Base-by-base conservation (phyloP, 2,113 vertebrate species). In the Lates calcarifer region DNA sequence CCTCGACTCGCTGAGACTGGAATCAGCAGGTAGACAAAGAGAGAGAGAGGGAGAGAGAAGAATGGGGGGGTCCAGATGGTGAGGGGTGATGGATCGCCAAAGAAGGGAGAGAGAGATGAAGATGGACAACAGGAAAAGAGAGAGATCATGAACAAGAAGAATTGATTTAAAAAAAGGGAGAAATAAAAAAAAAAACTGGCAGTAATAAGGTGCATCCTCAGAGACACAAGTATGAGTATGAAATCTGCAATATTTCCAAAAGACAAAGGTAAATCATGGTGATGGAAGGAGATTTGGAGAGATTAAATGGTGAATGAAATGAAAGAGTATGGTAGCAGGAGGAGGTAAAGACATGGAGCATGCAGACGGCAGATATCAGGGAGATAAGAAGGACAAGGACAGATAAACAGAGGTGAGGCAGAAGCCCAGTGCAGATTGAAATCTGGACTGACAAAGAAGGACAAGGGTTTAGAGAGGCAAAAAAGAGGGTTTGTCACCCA, bases 21-120 rank as follows among this genome's bases (percentile, higher is more conserved):
- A 83, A 88, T 72, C 72, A 88, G 85, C 84, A 92, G 92, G 88
- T 90, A 90, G 90, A 93, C 81, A 88, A 88, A 89, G 89, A 56
- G 82, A 53, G 68, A 63, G 35, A 53, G 69, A 64, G 39, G n/a
- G 73, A 35, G 75, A 67, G 69, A 60, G 70, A 64, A 31, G 68
- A 73, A 26, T 26, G 39, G 3, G 45, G 66, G 63, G 76, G 72
- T 89, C 86, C 82, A 90, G 88, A 87, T 87, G 86, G 86, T 55
- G 70, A 76, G 26, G 57, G 53, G 45, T 74, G 84, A 84, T 51
- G 37, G 67, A 82, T 74, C 14, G 15, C 10, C 18, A 68, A 65
- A 70, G 51, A 57, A 28, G 5, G 2, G 31, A 72, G 49, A 74
- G 49, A 74, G 28, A 45, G 31, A 26, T 35, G 33, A 33, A 62